Evolutionary conservation across 2,888 invertebrate genomes (phyloP).

Genomic region (Volucella zonaria): DNA sequence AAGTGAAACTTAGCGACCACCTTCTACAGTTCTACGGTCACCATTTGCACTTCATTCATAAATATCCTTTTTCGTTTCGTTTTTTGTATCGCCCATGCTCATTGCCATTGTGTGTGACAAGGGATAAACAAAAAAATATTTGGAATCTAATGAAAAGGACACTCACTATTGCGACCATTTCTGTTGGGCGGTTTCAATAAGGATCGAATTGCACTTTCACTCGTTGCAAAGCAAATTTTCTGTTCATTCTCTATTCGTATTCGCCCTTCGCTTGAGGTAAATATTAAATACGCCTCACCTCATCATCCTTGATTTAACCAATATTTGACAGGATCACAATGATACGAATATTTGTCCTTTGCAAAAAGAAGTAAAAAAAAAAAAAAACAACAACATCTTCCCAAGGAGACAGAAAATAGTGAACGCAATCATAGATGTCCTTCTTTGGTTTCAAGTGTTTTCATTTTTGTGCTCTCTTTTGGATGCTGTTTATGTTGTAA

Average conservation of each 20-base stretch:
- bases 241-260: conserved; percentile 17
- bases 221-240: conserved; percentile 41
- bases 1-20: conserved; percentile 73
- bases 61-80: conserved; percentile 65
- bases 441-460: conserved; percentile 68
- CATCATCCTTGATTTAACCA: conserved; percentile 71
- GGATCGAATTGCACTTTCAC: conserved; percentile 78
- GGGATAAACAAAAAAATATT: conserved; percentile 41
- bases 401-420: conserved; percentile 12
- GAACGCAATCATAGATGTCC: conserved; percentile 48
- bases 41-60: conserved; percentile 61
- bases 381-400: not conserved
- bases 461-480: conserved; percentile 25
- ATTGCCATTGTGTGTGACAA: conserved; percentile 36
- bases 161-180: conserved; percentile 57
- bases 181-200: conserved; percentile 61
- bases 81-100: conserved; percentile 46
- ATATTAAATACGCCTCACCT: conserved; percentile 59
- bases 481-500: conserved; percentile 64
- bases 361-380: conserved; percentile 39
- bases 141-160: conserved; percentile 57
- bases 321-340: conserved; percentile 71
- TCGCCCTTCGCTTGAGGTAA: conserved; percentile 22
- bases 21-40: conserved; percentile 63
- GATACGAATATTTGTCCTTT: conserved; percentile 33